Evolutionary conservation across 1,140 invertebrate species (phyloP), one percentile per base, ranked within the genome.

Genomic region (Cydia pomonella): DNA sequence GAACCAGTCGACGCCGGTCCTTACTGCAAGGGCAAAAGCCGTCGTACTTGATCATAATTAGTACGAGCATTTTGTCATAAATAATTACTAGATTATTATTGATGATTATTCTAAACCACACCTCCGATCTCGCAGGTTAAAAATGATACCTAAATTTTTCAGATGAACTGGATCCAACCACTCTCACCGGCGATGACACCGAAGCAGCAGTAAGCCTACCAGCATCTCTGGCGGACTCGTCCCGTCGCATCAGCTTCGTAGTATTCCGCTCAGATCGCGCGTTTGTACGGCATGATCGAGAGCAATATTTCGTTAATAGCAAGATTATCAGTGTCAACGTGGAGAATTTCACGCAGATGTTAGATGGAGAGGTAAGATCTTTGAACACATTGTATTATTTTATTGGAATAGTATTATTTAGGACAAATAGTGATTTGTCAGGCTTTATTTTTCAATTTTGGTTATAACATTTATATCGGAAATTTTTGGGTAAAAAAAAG

Each of bases 231-330:
- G 62, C 64, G 21, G 18, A 21, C 1, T 50, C 44, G n/a, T 29
- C 33, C 10, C 72, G 78, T 4, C 77, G 82, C 41, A 73, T 85
- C 23, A 82, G 82, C 29, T 85, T 85, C 64, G 75, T 82, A 9
- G 73, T 82, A 0, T 85, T 85, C 64, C 66, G 79, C 9, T 80
- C 81, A 63, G 79, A 82, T 72, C 74, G 76, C 10, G 80, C 81
- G 4, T 85, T 85, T 71, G 62, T 71, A 0, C 23, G 41, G 7
- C 75, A 66, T 21, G 23, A 25, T 23, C 21, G 69, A 7, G 44
- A 72, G 71, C 73, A 69, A 27, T 69, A 38, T 33, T 29, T 69
- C 16, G 77, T 83, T 12, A 82, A 85, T 72, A 84, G 76, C 73
- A 73, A 73, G 64, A 73, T 85, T 3, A 12, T 85, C 23, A 81